phyloP scores from a whole-genome alignment of 2,888 invertebrate genomes.

The Phoenoteleia sp. region DNA sequence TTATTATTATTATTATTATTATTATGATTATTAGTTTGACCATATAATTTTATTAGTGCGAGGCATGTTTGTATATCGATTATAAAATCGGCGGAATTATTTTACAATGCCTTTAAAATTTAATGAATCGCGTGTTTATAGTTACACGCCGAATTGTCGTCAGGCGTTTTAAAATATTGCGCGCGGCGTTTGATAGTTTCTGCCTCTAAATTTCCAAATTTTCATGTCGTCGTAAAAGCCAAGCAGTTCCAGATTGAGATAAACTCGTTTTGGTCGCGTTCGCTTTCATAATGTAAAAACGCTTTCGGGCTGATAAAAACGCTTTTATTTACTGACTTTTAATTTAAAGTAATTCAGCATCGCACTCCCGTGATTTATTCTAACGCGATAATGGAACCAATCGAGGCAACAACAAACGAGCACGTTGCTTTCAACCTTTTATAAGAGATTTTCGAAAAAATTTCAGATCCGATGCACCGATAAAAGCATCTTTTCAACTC shows the following conservation, averaged over 20 bases:
- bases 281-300: conserved; percentile 23
- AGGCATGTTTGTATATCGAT: conserved; percentile 20
- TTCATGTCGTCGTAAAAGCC: conserved; percentile 51
- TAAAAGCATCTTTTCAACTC: conserved; percentile 7
- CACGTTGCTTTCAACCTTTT: conserved; percentile 9
- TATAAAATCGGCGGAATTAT: conserved; percentile 39
- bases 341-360: conserved; percentile 21
- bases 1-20: conserved; percentile 23
- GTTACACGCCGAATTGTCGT: conserved; percentile 23
- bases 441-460: background rate
- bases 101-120: conserved; percentile 45
- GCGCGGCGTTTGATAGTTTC: conserved; percentile 33
- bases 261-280: conserved; percentile 38
- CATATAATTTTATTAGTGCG: conserved; percentile 40
- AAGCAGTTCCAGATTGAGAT: conserved; percentile 28
- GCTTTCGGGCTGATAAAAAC: conserved; percentile 35
- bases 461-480: background rate
- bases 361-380: conserved; percentile 13
- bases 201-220: conserved; percentile 46
- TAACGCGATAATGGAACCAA: too few relatives aligned
- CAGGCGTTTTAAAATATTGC: conserved; percentile 27
- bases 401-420: too few relatives aligned
- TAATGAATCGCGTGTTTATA: conserved; percentile 37
- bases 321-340: conserved; percentile 21
- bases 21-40: conserved; percentile 30